phyloP scores from a whole-genome alignment of 2,797 vertebrate species.

The Tragopan temminckii region DNA sequence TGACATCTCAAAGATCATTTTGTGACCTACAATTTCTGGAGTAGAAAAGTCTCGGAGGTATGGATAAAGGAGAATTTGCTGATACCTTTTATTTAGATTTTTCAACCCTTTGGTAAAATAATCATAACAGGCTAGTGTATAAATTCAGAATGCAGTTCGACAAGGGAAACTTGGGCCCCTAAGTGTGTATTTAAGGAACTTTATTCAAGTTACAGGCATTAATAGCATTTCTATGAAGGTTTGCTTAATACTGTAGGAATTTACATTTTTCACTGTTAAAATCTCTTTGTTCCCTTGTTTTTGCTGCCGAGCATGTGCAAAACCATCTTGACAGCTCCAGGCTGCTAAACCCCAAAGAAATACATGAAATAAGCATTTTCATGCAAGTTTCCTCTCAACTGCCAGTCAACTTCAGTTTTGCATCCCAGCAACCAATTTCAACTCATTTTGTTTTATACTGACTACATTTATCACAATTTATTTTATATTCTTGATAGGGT shows the following conservation, averaged over 20 bases:
- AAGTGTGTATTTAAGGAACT: background rate
- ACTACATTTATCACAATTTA: slow-evolving; percentile 58
- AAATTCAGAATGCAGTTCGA: background rate
- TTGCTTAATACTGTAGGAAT: slow-evolving; percentile 25
- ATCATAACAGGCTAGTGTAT: background rate
- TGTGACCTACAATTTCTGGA: background rate
- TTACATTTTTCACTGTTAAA: slow-evolving; percentile 34
- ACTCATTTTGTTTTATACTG: slow-evolving; percentile 60
- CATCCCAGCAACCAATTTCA: slow-evolving; percentile 70
- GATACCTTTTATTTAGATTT: background rate
- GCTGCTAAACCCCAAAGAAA: slow-evolving; percentile 61
- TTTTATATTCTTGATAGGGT: slow-evolving; percentile 44
- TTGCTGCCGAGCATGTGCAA: slow-evolving; percentile 47
- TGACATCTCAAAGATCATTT: background rate
- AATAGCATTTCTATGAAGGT: slow-evolving; percentile 24
- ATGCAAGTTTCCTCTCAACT: slow-evolving; percentile 61
- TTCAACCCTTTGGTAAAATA: background rate
- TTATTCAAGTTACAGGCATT: background rate
- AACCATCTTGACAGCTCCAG: slow-evolving; percentile 67
- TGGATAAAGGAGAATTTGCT: background rate
- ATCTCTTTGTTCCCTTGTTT: background rate
- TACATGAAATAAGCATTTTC: slow-evolving; percentile 68
- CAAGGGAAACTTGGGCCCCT: background rate
- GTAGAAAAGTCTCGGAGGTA: background rate
- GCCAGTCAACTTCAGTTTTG: slow-evolving; percentile 64